Base-by-base conservation (phyloP, 1,140 invertebrate genomes). In the Drosophila truncata region DNA sequence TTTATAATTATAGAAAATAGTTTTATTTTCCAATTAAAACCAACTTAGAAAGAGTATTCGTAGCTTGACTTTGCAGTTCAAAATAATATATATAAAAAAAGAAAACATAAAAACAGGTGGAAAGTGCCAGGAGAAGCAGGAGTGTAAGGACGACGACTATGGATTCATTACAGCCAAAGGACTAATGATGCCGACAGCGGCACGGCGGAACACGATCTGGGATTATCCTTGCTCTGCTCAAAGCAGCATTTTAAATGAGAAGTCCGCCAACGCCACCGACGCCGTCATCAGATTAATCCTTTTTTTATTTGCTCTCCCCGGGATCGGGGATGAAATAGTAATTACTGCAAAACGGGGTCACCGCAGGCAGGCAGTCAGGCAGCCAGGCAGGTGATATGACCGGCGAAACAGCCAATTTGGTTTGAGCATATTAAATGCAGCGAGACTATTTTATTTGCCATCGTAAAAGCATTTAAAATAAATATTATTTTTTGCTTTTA, bases 271-370 rank as follows among this genome's bases (percentile, higher is more conserved):
- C 20, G 20, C 31, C 50, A 54, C 31, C 50, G 18, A 31, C 50
- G 50, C 20, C 20, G 20, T 20, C 50, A 54, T 55, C 52, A 55
- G 52, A 55, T 55, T 37, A 55, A 55, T 55, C 52, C 52, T 4
- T 55, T 37, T 37, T 55, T 55, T 55, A 55, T 37, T 55, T 55
- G 52, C 52, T 0, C 52, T 55, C 9, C 31, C 52, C 5, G 20
- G 33, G 33, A 37, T 23, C 33, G 4, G 50, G 50, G 14, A 37
- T 55, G 52, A 37, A 55, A 55, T 55, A 55, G 52, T 55, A 55
- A 55, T 55, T 55, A 37, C 52, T 55, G 35, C 52, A 25, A 37
- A 55, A 55, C 52, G 52, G 52, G 52, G 52, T 55, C 52, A 37
- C 50, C 25, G 7, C 31, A 31, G n/a, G 9, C n/a, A 49, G 16